These are phyloP conservation scores for Zapornia atra DNA, from an alignment of 2,113 vertebrate genomes.

Conservation along the genomic window DNA sequence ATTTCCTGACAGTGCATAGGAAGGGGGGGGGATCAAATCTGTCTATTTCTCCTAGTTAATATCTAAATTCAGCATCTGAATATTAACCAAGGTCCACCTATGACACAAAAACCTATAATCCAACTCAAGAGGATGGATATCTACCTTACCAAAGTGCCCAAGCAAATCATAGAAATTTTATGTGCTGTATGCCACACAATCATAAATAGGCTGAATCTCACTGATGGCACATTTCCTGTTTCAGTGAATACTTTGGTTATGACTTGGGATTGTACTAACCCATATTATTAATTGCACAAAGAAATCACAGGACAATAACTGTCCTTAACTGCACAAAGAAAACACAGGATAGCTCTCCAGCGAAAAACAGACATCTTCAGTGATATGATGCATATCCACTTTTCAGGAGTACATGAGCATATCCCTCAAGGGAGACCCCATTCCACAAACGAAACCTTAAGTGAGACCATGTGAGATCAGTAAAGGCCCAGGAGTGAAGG, in stretches of 20 bases:
- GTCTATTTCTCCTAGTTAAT: neutral
- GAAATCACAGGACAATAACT: too few species aligned
- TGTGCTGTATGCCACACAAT: neutral
- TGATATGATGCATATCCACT: neutral
- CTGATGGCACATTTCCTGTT: neutral
- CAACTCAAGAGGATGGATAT: neutral
- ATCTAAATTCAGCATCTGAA: neutral
- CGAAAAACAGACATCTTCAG: neutral
- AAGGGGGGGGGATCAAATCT: neutral
- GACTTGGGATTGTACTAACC: neutral
- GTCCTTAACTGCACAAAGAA: too few species aligned
- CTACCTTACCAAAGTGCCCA: neutral
- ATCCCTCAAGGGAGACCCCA: neutral
- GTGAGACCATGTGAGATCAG: neutral
- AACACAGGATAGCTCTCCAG: neutral
- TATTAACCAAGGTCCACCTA: neutral
- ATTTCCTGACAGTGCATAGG: neutral
- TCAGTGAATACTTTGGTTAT: neutral
- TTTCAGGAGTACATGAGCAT: neutral
- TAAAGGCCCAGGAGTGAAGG: neutral
- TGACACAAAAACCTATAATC: neutral
- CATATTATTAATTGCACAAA: neutral
- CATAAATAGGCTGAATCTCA: neutral
- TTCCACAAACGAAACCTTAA: neutral
- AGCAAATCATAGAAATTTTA: neutral